Evolutionary conservation across 1,140 invertebrate genomes (phyloP), one percentile per base, ranked within the genome.

Genomic region (Physella acuta): DNA sequence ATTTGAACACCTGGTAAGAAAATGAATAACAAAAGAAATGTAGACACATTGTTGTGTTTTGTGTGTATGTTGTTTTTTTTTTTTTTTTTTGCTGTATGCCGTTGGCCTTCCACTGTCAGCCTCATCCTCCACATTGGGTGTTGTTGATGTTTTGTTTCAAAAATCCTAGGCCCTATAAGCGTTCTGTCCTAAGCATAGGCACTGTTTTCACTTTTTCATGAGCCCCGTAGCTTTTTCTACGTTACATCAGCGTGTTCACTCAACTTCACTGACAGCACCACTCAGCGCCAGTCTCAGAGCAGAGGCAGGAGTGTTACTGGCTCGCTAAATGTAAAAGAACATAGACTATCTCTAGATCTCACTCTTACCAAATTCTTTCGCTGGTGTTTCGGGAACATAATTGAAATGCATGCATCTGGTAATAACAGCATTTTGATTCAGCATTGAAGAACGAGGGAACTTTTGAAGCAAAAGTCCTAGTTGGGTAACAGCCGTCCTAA

Each of bases 311-410:
- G 39, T 11, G 8, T 26, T 37, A 44, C 14, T 5, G 28, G 5
- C 20, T 5, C 3, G 3, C 28, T 3, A 5, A 31, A 3, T 5
- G n/a, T 2, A 44, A 33, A 3, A n/a, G 3, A 5, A 34, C 11
- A 3, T 62, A 5, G 14, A 44, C 30, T 16, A 17, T 26, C 49
- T 44, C 30, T 4, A 20, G 28, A 37, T 62, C n/a, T n/a, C 26
- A 58, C 14, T 31, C 67, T 55, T 75, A 79, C 79, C 79, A 67
- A 75, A 65, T 68, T 73, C 72, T 68, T 63, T 53, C 14, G 75
- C 59, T 39, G 76, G 72, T 49, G 75, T 75, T 36, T 81, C 79
- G 44, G 79, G 79, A 16, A 81, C 75, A 73, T 81, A 81, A n/a
- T 52, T 73, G 52, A 78, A 76, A 28, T 72, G 67, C 5, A 71